Conservation (phyloP, 2,888 invertebrate genomes). For the Stenotaenia linearis region DNA sequence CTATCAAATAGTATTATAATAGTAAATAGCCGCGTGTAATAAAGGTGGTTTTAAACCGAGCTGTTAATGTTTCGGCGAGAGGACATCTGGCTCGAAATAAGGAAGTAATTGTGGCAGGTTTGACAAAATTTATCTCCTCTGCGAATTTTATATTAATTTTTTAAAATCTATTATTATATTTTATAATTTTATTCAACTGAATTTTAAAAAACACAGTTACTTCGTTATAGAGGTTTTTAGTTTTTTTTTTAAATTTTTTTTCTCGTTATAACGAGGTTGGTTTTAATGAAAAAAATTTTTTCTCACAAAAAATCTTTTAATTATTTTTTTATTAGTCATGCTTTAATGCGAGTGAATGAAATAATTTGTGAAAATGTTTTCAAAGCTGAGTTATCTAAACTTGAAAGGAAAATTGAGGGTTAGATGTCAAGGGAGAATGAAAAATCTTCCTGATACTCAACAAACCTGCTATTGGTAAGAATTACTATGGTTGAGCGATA, state of each 20-base stretch:
- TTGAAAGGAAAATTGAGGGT: neutral
- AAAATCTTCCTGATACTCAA: neutral
- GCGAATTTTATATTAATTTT: neutral
- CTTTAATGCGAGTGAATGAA: neutral
- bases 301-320: neutral
- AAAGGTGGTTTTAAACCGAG: neutral
- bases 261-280: no score
- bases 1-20: neutral
- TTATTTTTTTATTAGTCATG: neutral
- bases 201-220: no score
- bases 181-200: no score
- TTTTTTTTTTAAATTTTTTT: no score
- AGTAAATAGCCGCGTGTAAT: neutral
- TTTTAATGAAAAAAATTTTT: no score
- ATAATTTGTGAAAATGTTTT: neutral
- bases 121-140: neutral
- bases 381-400: neutral
- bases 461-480: neutral
- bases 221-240: no score
- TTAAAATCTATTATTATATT: no score
- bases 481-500: neutral
- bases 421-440: neutral
- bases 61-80: neutral
- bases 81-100: neutral
- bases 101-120: neutral